Evolutionary conservation across 2,888 invertebrate species (phyloP), one percentile per base, ranked within the genome.

Genomic region (Melanophora roralis): DNA sequence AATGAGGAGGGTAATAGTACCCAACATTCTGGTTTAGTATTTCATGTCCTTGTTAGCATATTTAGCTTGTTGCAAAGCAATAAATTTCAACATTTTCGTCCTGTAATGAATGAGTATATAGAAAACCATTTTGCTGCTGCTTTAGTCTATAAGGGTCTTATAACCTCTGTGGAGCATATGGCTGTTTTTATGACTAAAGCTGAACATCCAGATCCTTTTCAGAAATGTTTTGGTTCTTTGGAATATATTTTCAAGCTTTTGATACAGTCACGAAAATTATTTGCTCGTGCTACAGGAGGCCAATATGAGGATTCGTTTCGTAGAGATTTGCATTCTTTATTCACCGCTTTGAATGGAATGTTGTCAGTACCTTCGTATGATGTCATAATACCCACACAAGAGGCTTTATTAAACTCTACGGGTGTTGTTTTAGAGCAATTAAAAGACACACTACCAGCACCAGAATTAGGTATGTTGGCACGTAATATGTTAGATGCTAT

Each of bases 71-170:
- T 98, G 76, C 96, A 97, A 85, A 96, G 97, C 86, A 94, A 93
- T 69, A 95, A 97, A 85, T 98, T 97, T 90, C 96, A 97, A 87
- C 97, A 98, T 87, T 98, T 98, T 89, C 94, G 96, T 83, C 97
- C 97, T 0, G 97, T 98, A 0, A 93, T 98, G 89, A 97, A 98
- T 86, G 96, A 96, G 0, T 98, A 98, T 87, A 97, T 98, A 65
- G 95, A 95, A 84, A 95, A 96, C 83, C 97, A 97, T 89, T 98
- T 98, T 90, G 97, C 98, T 0, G 97, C 97, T 0, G 97, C 98
- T 0, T 91, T 98, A 12, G 98, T 98, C 16, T 97, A 98, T 90
- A 97, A 97, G 88, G 97, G 97, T 0, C 91, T 98, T 0, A 91
- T 97, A 55, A 95, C 95, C 11, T 97, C 97, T 82, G 96, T 98